phyloP scores from a whole-genome alignment of 2,797 vertebrate species.

The Gallinago nigripennis region DNA sequence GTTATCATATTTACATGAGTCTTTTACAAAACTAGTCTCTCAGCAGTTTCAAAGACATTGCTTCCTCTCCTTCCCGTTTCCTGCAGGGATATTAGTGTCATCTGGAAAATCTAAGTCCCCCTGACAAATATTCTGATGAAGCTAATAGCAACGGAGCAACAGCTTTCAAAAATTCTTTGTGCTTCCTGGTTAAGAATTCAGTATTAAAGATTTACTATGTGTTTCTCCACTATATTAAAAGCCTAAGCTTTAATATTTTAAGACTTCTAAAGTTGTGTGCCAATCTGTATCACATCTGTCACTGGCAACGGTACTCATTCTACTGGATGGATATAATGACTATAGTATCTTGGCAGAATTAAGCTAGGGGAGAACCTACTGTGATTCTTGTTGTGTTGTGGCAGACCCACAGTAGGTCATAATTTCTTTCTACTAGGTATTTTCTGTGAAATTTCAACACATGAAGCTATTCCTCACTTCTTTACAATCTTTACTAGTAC shows the following conservation, averaged over 20 bases:
- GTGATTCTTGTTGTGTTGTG: not conserved
- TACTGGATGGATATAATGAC: not conserved
- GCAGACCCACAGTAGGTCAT: not conserved
- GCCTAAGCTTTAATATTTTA: not conserved
- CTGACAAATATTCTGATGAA: slow-evolving; percentile 9
- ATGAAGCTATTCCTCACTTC: not conserved
- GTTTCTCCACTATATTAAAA: not conserved
- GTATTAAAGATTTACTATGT: not conserved
- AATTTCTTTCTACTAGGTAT: not conserved
- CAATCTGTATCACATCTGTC: not conserved
- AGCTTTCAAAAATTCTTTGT: not conserved
- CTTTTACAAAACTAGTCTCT: not conserved
- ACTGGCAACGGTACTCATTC: not conserved
- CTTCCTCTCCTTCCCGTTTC: not conserved
- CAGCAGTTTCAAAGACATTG: not conserved
- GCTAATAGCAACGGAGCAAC: not conserved
- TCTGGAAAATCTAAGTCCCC: slow-evolving; percentile 22
- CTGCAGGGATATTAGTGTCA: not conserved
- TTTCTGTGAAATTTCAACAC: not conserved
- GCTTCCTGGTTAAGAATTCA: not conserved
- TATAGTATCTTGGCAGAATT: not conserved
- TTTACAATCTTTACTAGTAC: not conserved
- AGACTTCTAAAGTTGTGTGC: not conserved
- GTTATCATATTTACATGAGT: not conserved
- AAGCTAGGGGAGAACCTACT: not conserved